Evolutionary conservation across 2,888 invertebrate genomes (phyloP), one percentile per base, ranked within the genome.

Genomic region (Ormyrus pomaceus): DNA sequence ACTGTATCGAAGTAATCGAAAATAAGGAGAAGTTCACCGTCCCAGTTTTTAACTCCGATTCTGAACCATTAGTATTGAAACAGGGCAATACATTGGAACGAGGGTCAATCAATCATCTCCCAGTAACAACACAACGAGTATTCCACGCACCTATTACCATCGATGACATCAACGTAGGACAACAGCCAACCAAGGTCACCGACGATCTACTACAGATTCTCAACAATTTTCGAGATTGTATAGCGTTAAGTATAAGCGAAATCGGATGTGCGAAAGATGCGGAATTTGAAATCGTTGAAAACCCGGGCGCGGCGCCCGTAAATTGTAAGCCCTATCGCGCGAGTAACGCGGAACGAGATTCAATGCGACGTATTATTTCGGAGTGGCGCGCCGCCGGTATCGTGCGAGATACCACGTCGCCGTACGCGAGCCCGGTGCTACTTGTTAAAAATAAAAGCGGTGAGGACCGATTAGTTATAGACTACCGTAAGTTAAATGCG

Each of bases 221-320:
- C 83, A 34, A 86, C 45, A 80, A 34, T 34, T 34, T 34, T 85
- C 84, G 10, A 86, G n/a, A 80, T 84, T 77, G 74, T 79, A 64
- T 58, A 84, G 62, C 80, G 84, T n/a, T 82, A 83, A 84, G 65
- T 77, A 65, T 77, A 84, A 85, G 64, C 84, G 78, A 74, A 61
- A 8, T 13, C 1, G 34, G 10, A 9, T 10, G 61, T 6, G 34
- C 1, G 45, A 61, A 6, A 34, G 5, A 45, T 45, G 61, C 9
- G 7, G 64, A 46, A n/a, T 64, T 64, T 19, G 51, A 51, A 8
- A 65, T 65, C 1, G 11, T 5, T 0, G 13, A 50, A 51, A 65
- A 65, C 19, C 50, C 50, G 19, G 51, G 51, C 6, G 11, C 65
- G 51, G 10, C 13, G 7, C 65, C 65, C 3, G 65, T 65, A 8